phyloP scores from a whole-genome alignment of 2,113 vertebrate species.

The Stictonetta naevosa region DNA sequence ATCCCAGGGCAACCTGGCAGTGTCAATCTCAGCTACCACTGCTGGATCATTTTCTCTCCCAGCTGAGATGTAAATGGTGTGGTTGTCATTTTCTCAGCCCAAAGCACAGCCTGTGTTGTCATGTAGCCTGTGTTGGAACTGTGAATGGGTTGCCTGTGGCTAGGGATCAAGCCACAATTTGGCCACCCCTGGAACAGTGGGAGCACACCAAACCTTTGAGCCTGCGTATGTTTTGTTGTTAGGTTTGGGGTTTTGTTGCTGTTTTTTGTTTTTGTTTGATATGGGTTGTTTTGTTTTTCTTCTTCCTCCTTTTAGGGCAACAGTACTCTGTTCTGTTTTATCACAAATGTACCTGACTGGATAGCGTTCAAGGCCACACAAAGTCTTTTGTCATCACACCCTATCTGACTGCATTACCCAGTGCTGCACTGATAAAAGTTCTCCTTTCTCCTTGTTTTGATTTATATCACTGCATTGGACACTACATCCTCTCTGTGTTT shows the following conservation, averaged over 20 bases:
- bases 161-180: accelerated
- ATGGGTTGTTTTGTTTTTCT: not conserved
- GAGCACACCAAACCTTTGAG: not conserved
- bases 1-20: conserved; percentile 36
- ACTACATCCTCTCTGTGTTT: conserved; percentile 24
- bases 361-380: conserved; percentile 6
- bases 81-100: not conserved
- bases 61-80: not conserved
- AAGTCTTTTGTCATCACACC: conserved; percentile 37
- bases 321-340: not conserved
- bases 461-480: conserved; percentile 29
- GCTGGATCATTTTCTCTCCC: not conserved
- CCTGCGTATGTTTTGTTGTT: not conserved
- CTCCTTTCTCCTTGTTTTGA: conserved; percentile 12
- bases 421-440: not conserved
- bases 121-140: accelerated
- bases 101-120: not conserved
- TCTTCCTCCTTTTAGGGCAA: not conserved
- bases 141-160: not conserved
- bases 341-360: not conserved
- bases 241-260: not conserved
- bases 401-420: conserved; percentile 21
- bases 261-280: not conserved
- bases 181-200: not conserved
- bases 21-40: conserved; percentile 39